Evolutionary conservation across 1,140 invertebrate species (phyloP), one percentile per base, ranked within the genome.

Genomic region (Fopius arisanus): DNA sequence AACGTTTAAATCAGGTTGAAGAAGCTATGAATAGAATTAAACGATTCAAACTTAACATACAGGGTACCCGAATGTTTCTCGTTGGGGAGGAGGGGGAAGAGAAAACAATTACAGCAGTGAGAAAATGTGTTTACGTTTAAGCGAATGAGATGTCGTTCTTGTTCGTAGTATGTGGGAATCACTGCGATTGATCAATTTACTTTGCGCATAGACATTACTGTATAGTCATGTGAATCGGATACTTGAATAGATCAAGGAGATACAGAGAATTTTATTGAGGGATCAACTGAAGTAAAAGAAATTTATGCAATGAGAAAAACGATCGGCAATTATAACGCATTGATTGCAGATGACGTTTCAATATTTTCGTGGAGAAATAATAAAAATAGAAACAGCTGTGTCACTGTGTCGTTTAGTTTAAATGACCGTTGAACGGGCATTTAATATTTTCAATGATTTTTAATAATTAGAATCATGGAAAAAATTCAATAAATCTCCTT

Each of bases 141-240:
- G 21, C 2, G 3, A 68, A 68, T 43, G 23, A 59, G 26, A 59
- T 59, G 54, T 51, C 31, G 65, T 26, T 69, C n/a, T 69, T 69
- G 48, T 29, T 69, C 67, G 40, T 26, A 28, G 40, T 51, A 29
- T 26, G 41, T 29, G 67, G 41, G 54, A 69, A 51, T 5, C 23
- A 28, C 67, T 69, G 67, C 41, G 54, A 29, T 28, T 54, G 41
- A 21, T 69, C 41, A 26, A 51, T 48, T 26, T 67, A 43, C 62
- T 28, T 65, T 23, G 21, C 5, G 31, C 19, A 43, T 29, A 31
- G 63, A 33, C 29, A 66, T 37, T 3, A 31, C 16, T 40, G 14
- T 67, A 37, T 7, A 37, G 63, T 31, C 16, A 33, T 16, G 31
- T 31, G 26, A 37, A 66, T 16, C 29, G n/a, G 43, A 21, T 41